Percentiles rank a stretch among this genome's conserved stretches.
These are phyloP conservation scores for Probosciger aterrimus DNA, from an alignment of 2,113 vertebrate species.

Conservation along the genomic window DNA sequence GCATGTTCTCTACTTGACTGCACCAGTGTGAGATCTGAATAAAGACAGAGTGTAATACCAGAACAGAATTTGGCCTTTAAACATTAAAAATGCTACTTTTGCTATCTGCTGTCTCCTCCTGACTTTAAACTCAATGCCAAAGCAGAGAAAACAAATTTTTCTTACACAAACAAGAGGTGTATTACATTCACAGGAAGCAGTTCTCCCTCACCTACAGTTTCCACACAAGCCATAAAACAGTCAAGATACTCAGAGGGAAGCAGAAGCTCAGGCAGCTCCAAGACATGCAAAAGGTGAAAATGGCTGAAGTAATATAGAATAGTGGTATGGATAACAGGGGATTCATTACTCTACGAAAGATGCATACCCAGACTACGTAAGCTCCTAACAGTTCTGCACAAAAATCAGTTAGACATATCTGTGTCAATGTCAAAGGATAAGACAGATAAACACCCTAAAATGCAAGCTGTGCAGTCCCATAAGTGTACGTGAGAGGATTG, in stretches of 20 bases:
- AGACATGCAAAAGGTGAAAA: neutral
- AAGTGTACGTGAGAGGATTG: neutral
- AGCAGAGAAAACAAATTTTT: neutral
- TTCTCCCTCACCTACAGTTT: neutral
- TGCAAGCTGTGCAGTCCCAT: neutral
- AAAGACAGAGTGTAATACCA: neutral
- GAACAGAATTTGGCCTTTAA: neutral
- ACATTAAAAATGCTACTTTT: neutral
- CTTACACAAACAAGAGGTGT: neutral
- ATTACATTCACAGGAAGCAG: neutral
- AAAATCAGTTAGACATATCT: neutral
- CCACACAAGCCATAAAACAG: neutral
- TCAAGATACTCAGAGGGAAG: neutral
- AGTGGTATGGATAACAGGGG: neutral
- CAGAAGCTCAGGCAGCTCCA: neutral
- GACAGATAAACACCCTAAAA: neutral
- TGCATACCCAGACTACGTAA: neutral
- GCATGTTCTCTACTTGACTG: neutral
- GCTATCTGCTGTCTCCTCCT: neutral
- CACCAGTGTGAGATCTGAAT: neutral
- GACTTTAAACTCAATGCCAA: neutral
- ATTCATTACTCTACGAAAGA: neutral
- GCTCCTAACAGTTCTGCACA: neutral
- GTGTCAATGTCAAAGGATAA: neutral
- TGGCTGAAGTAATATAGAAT: neutral